Base-by-base conservation (phyloP, 2,888 invertebrate species). In the Vanessa cardui region DNA sequence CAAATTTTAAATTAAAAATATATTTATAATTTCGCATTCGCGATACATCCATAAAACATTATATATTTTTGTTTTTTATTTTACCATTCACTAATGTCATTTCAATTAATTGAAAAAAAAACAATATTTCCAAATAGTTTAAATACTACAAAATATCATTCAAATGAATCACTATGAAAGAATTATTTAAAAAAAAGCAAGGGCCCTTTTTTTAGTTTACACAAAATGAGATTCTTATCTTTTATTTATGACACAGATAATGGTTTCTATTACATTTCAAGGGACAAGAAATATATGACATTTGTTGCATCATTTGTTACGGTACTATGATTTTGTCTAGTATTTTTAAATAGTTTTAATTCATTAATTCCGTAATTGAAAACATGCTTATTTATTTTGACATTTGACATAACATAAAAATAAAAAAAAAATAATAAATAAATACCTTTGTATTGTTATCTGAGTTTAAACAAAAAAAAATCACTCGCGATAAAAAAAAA, bases 401-500 rank as follows among this genome's bases (percentile, higher is more conserved):
- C 7, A n/a, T 15, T 2, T 7, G 2, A 3, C 15, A 6, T 16
- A 54, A 15, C 5, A 31, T 16, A 26, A 54, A 2, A 54, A 31
- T 7, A 16, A n/a, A 7, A 31, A 31, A 16, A n/a, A 7, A 31
- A 31, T 16, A 6, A 26, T 21, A 52, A 26, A 52, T 31, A 54
- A 21, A 54, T 54, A 54, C 52, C 52, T 54, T 31, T 31, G 26
- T 54, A n/a, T 2, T 12, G 31, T 31, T 31, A 54, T 16, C 18
- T 18, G 18, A 7, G 49, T 20, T 31, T 16, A 54, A 54, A 54
- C 6, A 54, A 31, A 50, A 5, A 50, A 5, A 31, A 54, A 21
- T n/a, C 52, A 54, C 52, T 54, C 52, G 31, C 52, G 52, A 52
- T 31, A 31, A 54, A 54, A 54, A 54, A 50, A 50, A 54, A 49